phyloP scores from a whole-genome alignment of 2,797 vertebrate genomes.

The Lepidocolaptes lacrymiger region DNA sequence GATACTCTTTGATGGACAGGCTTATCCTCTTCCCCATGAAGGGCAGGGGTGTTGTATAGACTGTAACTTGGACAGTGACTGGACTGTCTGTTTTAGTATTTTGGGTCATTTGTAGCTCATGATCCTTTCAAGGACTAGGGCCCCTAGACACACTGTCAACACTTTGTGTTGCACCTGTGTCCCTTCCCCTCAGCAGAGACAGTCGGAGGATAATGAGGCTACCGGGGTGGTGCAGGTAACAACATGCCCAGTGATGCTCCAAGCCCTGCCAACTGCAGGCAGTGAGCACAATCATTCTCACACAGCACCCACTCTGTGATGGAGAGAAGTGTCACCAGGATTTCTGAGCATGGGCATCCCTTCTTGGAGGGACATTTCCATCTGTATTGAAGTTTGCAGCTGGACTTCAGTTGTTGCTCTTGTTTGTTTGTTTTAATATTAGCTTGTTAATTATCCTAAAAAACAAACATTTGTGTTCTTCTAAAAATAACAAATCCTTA shows the following conservation, averaged over 20 bases:
- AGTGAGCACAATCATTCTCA: accelerated
- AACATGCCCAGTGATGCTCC: accelerated
- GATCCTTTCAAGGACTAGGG: background rate
- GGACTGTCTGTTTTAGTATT: background rate
- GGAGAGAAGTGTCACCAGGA: background rate
- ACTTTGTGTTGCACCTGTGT: accelerated
- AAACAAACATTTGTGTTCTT: background rate
- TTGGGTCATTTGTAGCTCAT: background rate
- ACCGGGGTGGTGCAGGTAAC: background rate
- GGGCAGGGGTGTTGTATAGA: background rate
- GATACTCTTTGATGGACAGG: background rate
- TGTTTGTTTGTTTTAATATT: slow-evolving; percentile 42
- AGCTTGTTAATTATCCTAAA: slow-evolving; percentile 9
- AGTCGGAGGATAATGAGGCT: background rate
- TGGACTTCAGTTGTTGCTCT: background rate
- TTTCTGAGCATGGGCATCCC: background rate
- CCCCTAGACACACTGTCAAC: accelerated
- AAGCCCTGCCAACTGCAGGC: background rate
- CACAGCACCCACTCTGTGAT: accelerated
- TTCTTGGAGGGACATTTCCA: background rate
- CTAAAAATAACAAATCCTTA: slow-evolving; percentile 36
- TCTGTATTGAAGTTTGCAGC: background rate
- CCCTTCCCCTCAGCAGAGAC: background rate
- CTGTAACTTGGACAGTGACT: background rate
- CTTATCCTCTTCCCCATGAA: background rate